These are phyloP conservation scores for Chelidonichthys spinosus DNA, from an alignment of 2,797 vertebrate genomes.

Conservation along the genomic window DNA sequence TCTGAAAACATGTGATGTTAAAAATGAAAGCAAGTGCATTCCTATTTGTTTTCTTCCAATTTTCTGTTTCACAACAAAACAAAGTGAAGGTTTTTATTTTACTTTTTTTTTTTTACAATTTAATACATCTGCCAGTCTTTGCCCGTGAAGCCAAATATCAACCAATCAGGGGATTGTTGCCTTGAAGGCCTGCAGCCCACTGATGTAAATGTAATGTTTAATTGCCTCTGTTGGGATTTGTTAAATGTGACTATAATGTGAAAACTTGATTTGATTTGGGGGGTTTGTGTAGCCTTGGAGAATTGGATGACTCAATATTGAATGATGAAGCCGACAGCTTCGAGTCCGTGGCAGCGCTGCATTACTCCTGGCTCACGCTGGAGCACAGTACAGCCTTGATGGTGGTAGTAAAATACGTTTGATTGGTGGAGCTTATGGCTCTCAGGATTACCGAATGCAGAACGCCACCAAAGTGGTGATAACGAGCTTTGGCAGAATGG, in stretches of 20 bases:
- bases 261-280: conserved; percentile 5
- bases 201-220: conserved; percentile 27
- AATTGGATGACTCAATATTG: conserved; percentile 11
- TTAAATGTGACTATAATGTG: background rate
- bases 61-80: conserved; percentile 7
- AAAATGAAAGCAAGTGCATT: background rate
- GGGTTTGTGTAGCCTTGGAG: background rate
- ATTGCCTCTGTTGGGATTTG: conserved; percentile 15
- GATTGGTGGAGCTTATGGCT: conserved; percentile 33
- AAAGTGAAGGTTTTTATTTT: background rate
- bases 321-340: conserved; percentile 14
- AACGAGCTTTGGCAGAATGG: conserved; percentile 24
- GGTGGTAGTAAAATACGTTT: conserved; percentile 33
- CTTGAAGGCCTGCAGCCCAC: background rate
- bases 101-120: conserved; percentile 6
- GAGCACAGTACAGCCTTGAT: conserved; percentile 30
- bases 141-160: conserved; percentile 20
- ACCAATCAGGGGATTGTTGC: background rate
- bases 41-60: background rate
- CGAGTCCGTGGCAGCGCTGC: conserved; percentile 4
- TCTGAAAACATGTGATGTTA: background rate
- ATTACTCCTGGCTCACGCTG: conserved; percentile 8
- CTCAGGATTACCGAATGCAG: conserved; percentile 29
- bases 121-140: conserved; percentile 4
- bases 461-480: conserved; percentile 12